Evolutionary conservation across 64 coral and sea anemone genomes (phyloP).

Genomic region (Trachythela sp.): DNA sequence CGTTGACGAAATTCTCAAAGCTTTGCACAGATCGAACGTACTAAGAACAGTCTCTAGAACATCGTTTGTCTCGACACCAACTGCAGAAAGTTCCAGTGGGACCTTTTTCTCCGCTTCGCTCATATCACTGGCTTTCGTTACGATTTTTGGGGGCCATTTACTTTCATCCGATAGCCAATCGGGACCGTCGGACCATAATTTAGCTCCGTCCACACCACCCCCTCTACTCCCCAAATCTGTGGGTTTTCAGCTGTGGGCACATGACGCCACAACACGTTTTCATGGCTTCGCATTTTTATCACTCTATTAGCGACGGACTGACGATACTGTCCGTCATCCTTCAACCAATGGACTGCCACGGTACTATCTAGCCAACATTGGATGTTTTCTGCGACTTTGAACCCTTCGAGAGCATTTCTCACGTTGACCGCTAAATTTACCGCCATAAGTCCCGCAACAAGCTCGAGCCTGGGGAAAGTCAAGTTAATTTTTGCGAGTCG

Average conservation of each 20-base stretch:
- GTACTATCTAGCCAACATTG: constrained; percentile 7
- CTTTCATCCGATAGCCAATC: background rate
- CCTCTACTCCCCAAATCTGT: background rate
- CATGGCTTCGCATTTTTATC: background rate
- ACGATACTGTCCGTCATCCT: background rate
- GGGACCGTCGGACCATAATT: background rate
- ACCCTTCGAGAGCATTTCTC: background rate
- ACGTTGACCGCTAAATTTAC: background rate
- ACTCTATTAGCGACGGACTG: background rate
- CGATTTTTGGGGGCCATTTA: background rate
- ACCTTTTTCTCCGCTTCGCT: background rate
- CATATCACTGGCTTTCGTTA: background rate
- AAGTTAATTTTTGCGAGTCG: background rate
- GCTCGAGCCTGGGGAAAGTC: background rate
- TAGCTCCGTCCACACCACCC: background rate
- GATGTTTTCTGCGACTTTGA: background rate
- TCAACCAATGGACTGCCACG: background rate
- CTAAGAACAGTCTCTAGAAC: background rate
- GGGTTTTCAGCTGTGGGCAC: background rate
- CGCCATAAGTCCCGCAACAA: background rate
- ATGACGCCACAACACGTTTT: background rate
- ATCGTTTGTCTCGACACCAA: background rate
- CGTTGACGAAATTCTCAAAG: background rate
- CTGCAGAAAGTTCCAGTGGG: background rate
- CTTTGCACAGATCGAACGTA: background rate